These are phyloP conservation scores for Sinocyclocheilus anophthalmus DNA, from an alignment of 2,113 vertebrate species.

Conservation along the genomic window DNA sequence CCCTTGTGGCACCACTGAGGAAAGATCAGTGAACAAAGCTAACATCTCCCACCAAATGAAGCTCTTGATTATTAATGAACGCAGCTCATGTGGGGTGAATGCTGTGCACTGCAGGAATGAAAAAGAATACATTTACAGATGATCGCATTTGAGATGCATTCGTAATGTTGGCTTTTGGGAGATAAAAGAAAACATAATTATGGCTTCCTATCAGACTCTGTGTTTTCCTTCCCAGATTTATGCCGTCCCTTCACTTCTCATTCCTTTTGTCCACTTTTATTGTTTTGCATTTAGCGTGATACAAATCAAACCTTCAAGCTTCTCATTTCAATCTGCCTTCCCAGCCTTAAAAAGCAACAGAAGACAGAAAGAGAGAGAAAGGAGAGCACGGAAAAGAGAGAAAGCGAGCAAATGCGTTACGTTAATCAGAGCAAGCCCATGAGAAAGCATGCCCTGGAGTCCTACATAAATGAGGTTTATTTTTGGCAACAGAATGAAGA, in stretches of 20 bases:
- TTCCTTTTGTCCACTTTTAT: constrained; percentile 1
- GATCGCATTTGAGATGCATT: constrained; percentile 54
- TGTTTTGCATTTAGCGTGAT: constrained; percentile 50
- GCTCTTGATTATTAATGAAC: constrained; percentile 44
- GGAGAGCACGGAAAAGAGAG: neutral
- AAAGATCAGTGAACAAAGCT: constrained; percentile 54
- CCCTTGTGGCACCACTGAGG: constrained; percentile 69
- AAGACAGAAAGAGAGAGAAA: constrained; percentile 3
- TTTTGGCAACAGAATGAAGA: constrained; percentile 72
- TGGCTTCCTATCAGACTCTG: constrained; percentile 52
- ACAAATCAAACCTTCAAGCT: constrained; percentile 64
- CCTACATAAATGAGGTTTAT: constrained; percentile 75
- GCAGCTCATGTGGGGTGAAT: neutral
- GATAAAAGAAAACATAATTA: constrained; percentile 35
- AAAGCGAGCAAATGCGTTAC: constrained; percentile 21
- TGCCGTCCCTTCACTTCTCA: neutral
- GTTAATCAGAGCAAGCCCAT: constrained; percentile 66
- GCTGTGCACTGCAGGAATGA: constrained; percentile 20
- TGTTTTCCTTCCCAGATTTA: constrained; percentile 32
- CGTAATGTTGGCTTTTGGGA: constrained; percentile 59
- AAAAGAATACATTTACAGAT: constrained; percentile 64
- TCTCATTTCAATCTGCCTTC: constrained; percentile 62
- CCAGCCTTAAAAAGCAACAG: constrained; percentile 47
- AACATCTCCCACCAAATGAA: constrained; percentile 49
- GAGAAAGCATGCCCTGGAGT: constrained; percentile 70